Conservation (phyloP, 2,797 vertebrate species). For the Mus minutoides region DNA sequence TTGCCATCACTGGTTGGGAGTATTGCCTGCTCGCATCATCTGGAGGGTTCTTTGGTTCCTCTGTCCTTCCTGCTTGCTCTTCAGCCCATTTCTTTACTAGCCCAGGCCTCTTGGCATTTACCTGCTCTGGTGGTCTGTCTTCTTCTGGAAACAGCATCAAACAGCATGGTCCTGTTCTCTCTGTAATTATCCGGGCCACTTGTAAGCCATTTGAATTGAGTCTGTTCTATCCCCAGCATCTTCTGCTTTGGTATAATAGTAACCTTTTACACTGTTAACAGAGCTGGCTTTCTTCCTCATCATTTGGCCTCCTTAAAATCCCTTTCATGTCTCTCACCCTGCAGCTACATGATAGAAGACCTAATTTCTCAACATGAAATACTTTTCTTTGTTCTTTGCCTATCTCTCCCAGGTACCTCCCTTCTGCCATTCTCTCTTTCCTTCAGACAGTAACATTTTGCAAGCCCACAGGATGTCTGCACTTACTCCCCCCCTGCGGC, state of each 20-base stretch:
- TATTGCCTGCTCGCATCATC: neutral
- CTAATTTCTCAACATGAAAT: constrained; percentile 19
- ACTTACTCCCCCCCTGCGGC: neutral
- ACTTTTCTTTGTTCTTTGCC: neutral
- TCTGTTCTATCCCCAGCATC: neutral
- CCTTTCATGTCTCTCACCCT: neutral
- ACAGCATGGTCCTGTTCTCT: neutral
- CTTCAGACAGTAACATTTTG: neutral
- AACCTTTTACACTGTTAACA: neutral
- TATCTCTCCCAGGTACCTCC: neutral
- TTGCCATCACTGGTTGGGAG: neutral
- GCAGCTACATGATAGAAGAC: neutral
- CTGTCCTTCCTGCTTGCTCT: neutral
- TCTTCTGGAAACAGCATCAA: neutral
- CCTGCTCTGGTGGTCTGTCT: neutral
- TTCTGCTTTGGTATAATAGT: neutral
- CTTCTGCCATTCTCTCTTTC: neutral
- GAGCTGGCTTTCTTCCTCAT: neutral
- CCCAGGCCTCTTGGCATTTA: neutral
- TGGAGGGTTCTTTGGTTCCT: neutral
- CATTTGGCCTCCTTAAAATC: neutral
- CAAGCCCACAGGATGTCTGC: neutral
- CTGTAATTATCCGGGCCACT: neutral
- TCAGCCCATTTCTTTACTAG: neutral
- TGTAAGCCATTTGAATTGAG: neutral